Conservation (phyloP, 2,113 vertebrate genomes). For the Rhineura floridana region DNA sequence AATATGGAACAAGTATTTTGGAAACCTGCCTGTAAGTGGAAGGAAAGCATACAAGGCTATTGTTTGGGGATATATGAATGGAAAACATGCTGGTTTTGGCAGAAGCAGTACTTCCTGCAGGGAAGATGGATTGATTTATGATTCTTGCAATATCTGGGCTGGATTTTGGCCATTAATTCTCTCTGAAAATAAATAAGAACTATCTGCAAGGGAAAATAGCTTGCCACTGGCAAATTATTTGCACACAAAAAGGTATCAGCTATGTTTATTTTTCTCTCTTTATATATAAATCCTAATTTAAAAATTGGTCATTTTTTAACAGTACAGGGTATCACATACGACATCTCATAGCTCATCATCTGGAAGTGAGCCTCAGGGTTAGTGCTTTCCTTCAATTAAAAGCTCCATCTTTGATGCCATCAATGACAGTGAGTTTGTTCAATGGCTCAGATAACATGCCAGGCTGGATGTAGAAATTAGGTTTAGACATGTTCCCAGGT, state of each 20-base stretch:
- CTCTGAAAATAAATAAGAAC: not conserved
- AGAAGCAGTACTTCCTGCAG: conserved; percentile 7
- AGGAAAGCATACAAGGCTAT: not conserved
- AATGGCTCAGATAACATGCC: not conserved
- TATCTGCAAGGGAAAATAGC: not conserved
- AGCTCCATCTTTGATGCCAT: not conserved
- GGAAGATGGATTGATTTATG: not conserved
- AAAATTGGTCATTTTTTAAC: not conserved
- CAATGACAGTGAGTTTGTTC: not conserved
- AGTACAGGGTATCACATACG: conserved; percentile 18
- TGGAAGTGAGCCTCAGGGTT: not conserved
- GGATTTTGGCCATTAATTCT: conserved; percentile 13
- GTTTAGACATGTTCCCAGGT: too few relatives aligned
- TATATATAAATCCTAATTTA: not conserved
- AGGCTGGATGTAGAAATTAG: not conserved
- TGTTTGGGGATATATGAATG: not conserved
- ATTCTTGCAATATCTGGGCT: not conserved
- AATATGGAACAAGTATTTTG: not conserved
- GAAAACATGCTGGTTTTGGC: not conserved
- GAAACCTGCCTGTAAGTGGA: not conserved
- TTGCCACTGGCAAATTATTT: conserved; percentile 7
- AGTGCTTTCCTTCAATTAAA: not conserved
- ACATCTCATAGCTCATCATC: conserved; percentile 8
- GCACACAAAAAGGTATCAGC: not conserved
- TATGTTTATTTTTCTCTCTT: not conserved